Conservation (phyloP, 2,888 invertebrate species). For the Eustalomyia histrio region DNA sequence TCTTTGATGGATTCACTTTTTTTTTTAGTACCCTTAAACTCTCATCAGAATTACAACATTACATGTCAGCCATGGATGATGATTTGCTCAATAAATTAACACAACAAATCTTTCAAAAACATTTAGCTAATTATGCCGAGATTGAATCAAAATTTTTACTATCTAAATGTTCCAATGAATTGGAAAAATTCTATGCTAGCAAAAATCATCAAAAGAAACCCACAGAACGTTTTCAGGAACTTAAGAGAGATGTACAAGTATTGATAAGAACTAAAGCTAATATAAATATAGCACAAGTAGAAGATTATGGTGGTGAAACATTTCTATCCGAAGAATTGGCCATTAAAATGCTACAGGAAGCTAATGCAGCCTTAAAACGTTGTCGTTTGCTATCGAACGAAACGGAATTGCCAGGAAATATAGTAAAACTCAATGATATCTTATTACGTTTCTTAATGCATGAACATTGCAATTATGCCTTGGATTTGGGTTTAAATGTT, state of each 20-base stretch:
- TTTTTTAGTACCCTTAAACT: constrained; percentile 85
- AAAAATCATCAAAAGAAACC: constrained; percentile 97
- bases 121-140: constrained; percentile 88
- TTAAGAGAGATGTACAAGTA: constrained; percentile 95
- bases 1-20: background rate
- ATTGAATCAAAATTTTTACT: constrained; percentile 89
- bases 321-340: constrained; percentile 97
- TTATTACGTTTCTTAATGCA: constrained; percentile 90
- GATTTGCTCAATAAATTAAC: constrained; percentile 88
- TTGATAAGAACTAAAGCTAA: constrained; percentile 94
- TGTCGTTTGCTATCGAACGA: constrained; percentile 91
- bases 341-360: constrained; percentile 92
- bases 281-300: constrained; percentile 95
- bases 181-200: constrained; percentile 93
- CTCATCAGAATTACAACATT: constrained; percentile 85
- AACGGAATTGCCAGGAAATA: constrained; percentile 88
- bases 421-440: constrained; percentile 90
- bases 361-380: constrained; percentile 92
- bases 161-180: constrained; percentile 86
- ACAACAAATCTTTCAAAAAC: constrained; percentile 89
- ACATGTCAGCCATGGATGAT: constrained; percentile 89
- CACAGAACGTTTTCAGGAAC: constrained; percentile 94
- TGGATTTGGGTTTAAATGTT: constrained; percentile 94
- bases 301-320: constrained; percentile 98
- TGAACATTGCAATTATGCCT: constrained; percentile 97